Percentiles rank a stretch among this genome's conserved stretches.
These are phyloP conservation scores for Lepidurus arcticus DNA, from an alignment of 1,140 invertebrate species.

Conservation along the genomic window DNA sequence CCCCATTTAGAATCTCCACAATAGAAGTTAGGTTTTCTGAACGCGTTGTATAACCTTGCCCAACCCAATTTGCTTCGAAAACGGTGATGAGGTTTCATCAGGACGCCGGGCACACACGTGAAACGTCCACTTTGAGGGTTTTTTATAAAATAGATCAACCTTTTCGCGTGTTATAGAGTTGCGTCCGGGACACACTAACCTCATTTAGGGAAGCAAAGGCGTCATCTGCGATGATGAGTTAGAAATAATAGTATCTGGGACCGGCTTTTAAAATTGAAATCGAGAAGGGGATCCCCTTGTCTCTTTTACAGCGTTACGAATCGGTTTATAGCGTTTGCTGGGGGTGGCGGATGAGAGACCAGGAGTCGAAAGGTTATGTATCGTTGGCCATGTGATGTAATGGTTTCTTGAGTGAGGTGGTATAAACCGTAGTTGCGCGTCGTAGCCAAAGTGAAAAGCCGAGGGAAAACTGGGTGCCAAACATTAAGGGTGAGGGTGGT, in stretches of 20 bases:
- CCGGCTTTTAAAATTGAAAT: neutral
- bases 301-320: neutral
- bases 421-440: neutral
- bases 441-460: neutral
- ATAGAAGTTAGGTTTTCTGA: neutral
- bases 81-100: neutral
- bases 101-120: neutral
- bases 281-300: neutral
- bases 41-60: neutral
- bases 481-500: neutral
- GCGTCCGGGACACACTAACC: neutral
- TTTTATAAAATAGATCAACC: neutral
- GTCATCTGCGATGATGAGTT: slow-evolving; percentile 1
- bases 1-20: neutral
- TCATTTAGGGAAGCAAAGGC: neutral
- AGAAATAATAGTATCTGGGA: neutral
- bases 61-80: neutral
- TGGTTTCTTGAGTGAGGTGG: neutral
- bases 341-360: slow-evolving; percentile 1
- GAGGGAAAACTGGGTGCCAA: neutral
- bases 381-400: slow-evolving; percentile 21
- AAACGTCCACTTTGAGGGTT: neutral
- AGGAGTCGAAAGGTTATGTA: neutral
- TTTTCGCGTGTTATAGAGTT: neutral
- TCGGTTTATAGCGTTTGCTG: neutral